Conservation (phyloP, 2,797 vertebrate species). For the Gadopsis marmoratus region DNA sequence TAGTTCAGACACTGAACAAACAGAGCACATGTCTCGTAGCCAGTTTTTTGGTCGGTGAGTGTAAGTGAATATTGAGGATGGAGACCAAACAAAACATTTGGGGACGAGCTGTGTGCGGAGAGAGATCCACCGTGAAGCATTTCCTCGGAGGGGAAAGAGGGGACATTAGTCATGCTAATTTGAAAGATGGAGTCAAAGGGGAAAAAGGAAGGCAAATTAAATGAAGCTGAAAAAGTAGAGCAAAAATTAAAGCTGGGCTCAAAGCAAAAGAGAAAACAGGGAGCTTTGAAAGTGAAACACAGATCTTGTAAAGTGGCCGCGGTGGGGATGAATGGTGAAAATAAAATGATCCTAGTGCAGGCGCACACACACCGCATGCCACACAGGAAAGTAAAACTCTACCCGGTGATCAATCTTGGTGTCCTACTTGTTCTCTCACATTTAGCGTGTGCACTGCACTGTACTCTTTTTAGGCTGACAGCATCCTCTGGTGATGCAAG, state of each 20-base stretch:
- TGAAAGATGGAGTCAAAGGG: constrained; percentile 61
- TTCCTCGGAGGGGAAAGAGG: constrained; percentile 44
- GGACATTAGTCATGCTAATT: constrained; percentile 75
- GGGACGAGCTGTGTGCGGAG: constrained; percentile 50
- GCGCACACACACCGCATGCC: constrained; percentile 17
- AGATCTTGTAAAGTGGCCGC: constrained; percentile 46
- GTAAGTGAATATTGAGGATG: constrained; percentile 33
- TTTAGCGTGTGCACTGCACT: constrained; percentile 20
- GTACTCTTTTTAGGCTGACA: constrained; percentile 47
- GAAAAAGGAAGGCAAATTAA: constrained; percentile 61
- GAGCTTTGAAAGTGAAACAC: constrained; percentile 41
- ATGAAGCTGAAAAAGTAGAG: constrained; percentile 68
- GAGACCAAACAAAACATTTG: constrained; percentile 49
- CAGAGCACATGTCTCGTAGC: constrained; percentile 2
- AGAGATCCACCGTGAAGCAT: constrained; percentile 57
- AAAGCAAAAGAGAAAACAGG: constrained; percentile 51
- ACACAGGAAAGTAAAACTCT: constrained; percentile 62
- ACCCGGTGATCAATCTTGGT: constrained; percentile 65
- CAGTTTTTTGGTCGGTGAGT: constrained; percentile 31
- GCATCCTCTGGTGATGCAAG: constrained; percentile 58
- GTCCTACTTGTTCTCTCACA: constrained; percentile 63
- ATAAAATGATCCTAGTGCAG: constrained; percentile 39
- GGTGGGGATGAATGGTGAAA: constrained; percentile 39
- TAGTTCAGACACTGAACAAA: constrained; percentile 16
- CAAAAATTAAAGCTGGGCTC: constrained; percentile 58